Evolutionary conservation across 2,113 vertebrate species (phyloP).

Genomic region (Perca fluviatilis): DNA sequence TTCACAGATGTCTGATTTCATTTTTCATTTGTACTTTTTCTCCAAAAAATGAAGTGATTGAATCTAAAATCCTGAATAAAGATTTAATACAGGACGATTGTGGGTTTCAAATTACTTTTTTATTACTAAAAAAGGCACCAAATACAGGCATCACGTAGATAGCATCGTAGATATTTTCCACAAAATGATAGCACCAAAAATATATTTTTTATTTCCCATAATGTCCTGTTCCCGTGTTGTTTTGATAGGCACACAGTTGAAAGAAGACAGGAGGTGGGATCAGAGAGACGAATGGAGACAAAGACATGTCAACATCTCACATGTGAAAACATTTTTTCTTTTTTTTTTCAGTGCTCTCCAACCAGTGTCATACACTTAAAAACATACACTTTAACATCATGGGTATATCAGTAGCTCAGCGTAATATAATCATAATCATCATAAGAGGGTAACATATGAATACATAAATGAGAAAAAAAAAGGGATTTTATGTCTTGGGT

Average conservation of each 20-base stretch:
- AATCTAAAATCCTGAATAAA: background rate
- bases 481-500: conserved; percentile 52
- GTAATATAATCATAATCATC: conserved; percentile 52
- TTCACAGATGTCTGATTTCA: background rate
- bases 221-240: conserved; percentile 51
- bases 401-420: conserved; percentile 64
- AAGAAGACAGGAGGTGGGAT: conserved; percentile 38
- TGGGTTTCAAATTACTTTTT: conserved; percentile 47
- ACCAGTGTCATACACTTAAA: conserved; percentile 51
- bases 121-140: conserved; percentile 81
- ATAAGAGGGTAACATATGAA: conserved; percentile 61
- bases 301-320: conserved; percentile 11
- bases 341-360: conserved; percentile 42
- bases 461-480: conserved; percentile 32
- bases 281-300: conserved; percentile 25
- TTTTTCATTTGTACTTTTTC: background rate
- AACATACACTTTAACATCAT: conserved; percentile 12
- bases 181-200: conserved; percentile 89
- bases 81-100: background rate
- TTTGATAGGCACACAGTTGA: conserved; percentile 77
- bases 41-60: background rate
- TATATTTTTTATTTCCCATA: conserved; percentile 70
- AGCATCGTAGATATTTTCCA: conserved; percentile 79
- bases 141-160: conserved; percentile 77
- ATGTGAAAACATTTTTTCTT: background rate